phyloP scores from a whole-genome alignment of 2,888 invertebrate species.

The Caenorhabditis japonica region DNA sequence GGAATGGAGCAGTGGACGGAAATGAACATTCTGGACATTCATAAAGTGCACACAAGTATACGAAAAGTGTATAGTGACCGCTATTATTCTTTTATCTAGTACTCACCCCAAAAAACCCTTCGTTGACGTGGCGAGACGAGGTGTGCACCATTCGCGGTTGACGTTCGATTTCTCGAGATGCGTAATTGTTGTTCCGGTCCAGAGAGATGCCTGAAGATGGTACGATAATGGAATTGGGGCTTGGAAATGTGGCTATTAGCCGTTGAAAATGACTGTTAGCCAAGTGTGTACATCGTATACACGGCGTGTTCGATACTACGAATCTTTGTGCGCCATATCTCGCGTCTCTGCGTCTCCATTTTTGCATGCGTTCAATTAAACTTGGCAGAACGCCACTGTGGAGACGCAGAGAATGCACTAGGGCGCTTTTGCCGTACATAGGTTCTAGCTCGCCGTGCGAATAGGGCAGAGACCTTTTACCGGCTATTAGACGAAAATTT shows the following conservation, averaged over 20 bases:
- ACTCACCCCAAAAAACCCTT: constrained; percentile 67
- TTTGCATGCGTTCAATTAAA: too few relatives aligned
- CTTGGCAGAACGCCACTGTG: too few relatives aligned
- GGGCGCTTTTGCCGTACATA: too few relatives aligned
- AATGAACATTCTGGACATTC: constrained; percentile 46
- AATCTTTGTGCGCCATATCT: too few relatives aligned
- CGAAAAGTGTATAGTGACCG: constrained; percentile 34
- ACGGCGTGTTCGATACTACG: not conserved
- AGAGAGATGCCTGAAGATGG: constrained; percentile 60
- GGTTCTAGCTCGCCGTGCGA: too few relatives aligned
- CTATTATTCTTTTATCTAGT: not conserved
- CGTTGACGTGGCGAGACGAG: constrained; percentile 66
- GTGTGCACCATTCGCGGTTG: constrained; percentile 67
- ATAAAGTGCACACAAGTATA: constrained; percentile 47
- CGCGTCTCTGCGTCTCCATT: too few relatives aligned
- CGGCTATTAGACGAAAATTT: too few relatives aligned
- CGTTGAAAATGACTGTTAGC: too few relatives aligned
- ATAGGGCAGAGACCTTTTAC: too few relatives aligned
- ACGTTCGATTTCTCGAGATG: constrained; percentile 45
- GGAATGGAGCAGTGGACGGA: constrained; percentile 35
- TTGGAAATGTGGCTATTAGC: not conserved
- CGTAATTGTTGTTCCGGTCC: constrained; percentile 59
- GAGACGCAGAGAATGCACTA: too few relatives aligned
- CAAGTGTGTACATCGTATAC: not conserved
- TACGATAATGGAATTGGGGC: too few relatives aligned